Conservation (phyloP, 1,140 invertebrate species). For the Rhagoletis zephyria region DNA sequence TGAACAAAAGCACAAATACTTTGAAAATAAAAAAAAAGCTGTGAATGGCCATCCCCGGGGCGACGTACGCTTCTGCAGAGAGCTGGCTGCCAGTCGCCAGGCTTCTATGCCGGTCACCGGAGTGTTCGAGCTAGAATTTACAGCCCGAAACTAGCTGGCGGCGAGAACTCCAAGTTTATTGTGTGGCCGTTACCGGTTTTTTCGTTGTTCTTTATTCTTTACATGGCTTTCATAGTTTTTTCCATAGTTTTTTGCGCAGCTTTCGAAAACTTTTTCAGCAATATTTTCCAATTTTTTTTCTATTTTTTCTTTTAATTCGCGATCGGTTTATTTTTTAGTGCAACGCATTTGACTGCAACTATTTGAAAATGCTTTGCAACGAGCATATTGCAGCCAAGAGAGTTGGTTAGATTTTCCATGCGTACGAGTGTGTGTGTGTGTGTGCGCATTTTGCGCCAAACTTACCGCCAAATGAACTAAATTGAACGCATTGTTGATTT, state of each 20-base stretch:
- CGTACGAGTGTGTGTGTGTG: background rate
- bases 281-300: background rate
- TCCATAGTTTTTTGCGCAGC: background rate
- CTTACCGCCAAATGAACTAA: constrained; percentile 30
- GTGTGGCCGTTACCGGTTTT: background rate
- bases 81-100: background rate
- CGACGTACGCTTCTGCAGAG: background rate
- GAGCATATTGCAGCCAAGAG: background rate
- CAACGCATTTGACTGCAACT: constrained; percentile 6
- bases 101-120: background rate
- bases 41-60: too few relatives aligned
- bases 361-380: constrained; percentile 15
- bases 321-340: background rate
- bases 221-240: background rate
- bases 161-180: constrained; percentile 19
- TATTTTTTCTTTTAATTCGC: background rate
- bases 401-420: background rate
- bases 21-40: background rate
- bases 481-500: constrained; percentile 41
- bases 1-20: background rate
- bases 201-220: background rate
- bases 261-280: background rate
- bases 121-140: constrained; percentile 23
- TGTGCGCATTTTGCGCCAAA: background rate
- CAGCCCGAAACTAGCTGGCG: background rate